phyloP scores from a whole-genome alignment of 2,888 invertebrate species.

The Corbicula japonica region DNA sequence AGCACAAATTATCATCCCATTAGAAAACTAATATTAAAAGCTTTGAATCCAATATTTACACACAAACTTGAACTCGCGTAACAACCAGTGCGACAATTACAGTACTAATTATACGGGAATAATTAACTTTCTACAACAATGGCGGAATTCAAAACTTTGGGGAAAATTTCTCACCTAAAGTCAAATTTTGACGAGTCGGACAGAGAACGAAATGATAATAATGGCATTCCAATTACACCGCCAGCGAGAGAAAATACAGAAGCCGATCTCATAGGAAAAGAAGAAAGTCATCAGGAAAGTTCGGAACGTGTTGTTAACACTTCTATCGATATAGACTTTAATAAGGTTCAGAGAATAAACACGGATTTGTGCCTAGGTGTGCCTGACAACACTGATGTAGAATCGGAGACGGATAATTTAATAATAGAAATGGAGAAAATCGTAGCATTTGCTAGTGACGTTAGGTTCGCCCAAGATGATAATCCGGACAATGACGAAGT shows the following conservation, averaged over 20 bases:
- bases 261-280: slow-evolving; percentile 1
- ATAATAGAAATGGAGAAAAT: slow-evolving; percentile 27
- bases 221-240: slow-evolving; percentile 35
- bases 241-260: slow-evolving; percentile 49
- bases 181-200: slow-evolving; percentile 15
- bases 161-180: background rate
- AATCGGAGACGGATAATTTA: background rate
- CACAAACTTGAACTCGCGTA: no score
- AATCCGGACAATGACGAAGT: no score
- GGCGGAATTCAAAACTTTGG: slow-evolving; percentile 13
- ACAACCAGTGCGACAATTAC: no score
- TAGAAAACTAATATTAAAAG: no score
- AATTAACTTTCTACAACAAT: slow-evolving; percentile 19
- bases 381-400: slow-evolving; percentile 4
- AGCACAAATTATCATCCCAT: no score
- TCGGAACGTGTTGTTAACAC: background rate
- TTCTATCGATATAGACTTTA: background rate
- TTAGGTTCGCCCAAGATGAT: slow-evolving; percentile 5
- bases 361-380: no score
- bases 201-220: slow-evolving; percentile 1
- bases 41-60: no score
- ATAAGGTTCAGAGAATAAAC: background rate
- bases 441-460: background rate
- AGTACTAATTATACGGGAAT: background rate
- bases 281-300: background rate